Evolutionary conservation across 2,797 vertebrate genomes (phyloP).

Genomic region (Sebastes matsubarae): DNA sequence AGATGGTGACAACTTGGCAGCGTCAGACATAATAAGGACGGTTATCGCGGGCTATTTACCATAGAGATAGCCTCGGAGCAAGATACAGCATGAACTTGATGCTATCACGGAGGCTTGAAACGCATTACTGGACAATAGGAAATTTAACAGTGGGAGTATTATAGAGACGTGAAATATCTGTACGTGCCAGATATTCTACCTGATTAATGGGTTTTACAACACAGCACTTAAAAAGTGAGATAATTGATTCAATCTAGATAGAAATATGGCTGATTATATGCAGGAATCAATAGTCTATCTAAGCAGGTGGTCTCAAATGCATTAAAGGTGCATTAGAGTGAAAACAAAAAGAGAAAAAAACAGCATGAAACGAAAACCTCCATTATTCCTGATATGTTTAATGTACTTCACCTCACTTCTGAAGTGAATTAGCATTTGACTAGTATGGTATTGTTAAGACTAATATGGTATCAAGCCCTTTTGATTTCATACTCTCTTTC

Average conservation of each 20-base stretch:
- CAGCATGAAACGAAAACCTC: not conserved
- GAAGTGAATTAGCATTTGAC: not conserved
- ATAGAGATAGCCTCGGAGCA: conserved; percentile 43
- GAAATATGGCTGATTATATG: conserved; percentile 1
- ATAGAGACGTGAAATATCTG: not conserved
- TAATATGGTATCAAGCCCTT: not conserved
- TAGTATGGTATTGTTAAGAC: not conserved
- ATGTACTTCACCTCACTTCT: not conserved
- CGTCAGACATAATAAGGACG: conserved; percentile 59
- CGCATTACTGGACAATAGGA: conserved; percentile 25
- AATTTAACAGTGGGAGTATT: conserved; percentile 2
- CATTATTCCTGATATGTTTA: not conserved
- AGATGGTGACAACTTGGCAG: conserved; percentile 69
- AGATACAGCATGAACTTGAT: conserved; percentile 34
- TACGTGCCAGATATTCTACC: not conserved
- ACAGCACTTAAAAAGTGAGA: not conserved
- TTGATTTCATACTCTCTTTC: not conserved
- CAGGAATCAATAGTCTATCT: conserved; percentile 22
- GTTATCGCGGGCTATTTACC: conserved; percentile 63
- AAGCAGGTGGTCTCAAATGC: not conserved
- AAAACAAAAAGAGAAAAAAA: not conserved
- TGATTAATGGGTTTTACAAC: conserved; percentile 29
- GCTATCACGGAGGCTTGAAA: conserved; percentile 35
- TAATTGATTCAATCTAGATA: not conserved
- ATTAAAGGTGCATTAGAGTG: not conserved